Evolutionary conservation across 2,113 vertebrate species (phyloP).

Genomic region (Coreoperca whiteheadi): DNA sequence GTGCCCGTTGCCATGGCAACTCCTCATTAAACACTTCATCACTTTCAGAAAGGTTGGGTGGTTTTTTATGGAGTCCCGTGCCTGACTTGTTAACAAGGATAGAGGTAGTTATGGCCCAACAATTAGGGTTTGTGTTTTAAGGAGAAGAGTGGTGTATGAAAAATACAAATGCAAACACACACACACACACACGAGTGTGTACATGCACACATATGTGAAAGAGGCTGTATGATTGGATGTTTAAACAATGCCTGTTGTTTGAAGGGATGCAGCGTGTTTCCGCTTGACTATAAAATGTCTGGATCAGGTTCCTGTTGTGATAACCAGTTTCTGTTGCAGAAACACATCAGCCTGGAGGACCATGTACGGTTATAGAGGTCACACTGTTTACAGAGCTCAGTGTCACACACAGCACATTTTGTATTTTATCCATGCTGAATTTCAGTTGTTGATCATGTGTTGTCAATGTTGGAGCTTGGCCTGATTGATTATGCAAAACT

Average conservation of each 20-base stretch:
- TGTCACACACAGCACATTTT: conserved; percentile 22
- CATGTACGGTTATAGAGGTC: conserved; percentile 72
- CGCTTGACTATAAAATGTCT: conserved; percentile 70
- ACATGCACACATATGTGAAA: not conserved
- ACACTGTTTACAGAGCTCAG: conserved; percentile 60
- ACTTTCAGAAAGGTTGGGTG: conserved; percentile 46
- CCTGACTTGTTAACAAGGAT: conserved; percentile 43
- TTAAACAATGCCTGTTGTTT: conserved; percentile 77
- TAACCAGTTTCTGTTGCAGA: conserved; percentile 57
- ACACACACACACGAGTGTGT: not conserved
- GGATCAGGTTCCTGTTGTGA: conserved; percentile 77
- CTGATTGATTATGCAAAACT: conserved; percentile 19
- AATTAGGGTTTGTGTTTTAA: conserved; percentile 12
- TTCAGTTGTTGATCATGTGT: conserved; percentile 10
- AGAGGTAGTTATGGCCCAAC: conserved; percentile 20
- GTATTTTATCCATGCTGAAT: conserved; percentile 12
- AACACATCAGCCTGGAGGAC: conserved; percentile 48
- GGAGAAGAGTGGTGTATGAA: not conserved
- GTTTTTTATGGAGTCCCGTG: conserved; percentile 34
- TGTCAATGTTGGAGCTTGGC: conserved; percentile 5
- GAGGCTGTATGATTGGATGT: conserved; percentile 56
- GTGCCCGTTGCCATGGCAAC: conserved; percentile 53
- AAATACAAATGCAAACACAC: not conserved
- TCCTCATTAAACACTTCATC: conserved; percentile 73
- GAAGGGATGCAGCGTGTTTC: conserved; percentile 77